phyloP scores from a whole-genome alignment of 1,140 invertebrate genomes.

The Bombus breviceps region DNA sequence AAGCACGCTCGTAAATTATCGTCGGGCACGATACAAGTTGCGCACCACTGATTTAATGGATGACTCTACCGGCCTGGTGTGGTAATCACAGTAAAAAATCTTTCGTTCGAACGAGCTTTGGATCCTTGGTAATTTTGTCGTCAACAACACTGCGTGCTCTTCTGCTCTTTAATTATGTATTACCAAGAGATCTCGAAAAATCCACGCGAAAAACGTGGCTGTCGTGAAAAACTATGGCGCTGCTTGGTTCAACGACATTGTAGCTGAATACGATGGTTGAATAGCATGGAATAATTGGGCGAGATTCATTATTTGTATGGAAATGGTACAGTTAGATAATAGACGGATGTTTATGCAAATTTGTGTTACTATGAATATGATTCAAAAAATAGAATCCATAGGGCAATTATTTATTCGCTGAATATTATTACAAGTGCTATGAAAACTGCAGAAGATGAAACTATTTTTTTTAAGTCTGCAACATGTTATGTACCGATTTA shows the following conservation, averaged over 20 bases:
- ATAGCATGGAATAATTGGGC: not conserved
- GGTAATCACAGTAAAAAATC: constrained; percentile 23
- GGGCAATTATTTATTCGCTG: no score
- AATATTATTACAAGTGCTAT: not conserved
- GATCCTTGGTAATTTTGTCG: constrained; percentile 16
- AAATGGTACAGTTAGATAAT: not conserved
- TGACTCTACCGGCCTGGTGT: constrained; percentile 5
- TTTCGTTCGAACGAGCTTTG: constrained; percentile 5
- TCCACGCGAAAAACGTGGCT: not conserved
- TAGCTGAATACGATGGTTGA: not conserved
- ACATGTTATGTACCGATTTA: not conserved
- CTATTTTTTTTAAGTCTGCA: not conserved
- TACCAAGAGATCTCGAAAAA: constrained; percentile 1
- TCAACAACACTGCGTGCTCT: not conserved
- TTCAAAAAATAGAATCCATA: not conserved
- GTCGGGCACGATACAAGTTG: constrained; percentile 2
- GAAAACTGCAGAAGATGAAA: not conserved
- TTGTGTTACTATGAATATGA: not conserved
- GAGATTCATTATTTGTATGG: not conserved
- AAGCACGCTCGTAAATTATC: constrained; percentile 40
- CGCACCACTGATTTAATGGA: constrained; percentile 39
- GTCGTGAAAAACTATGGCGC: not conserved
- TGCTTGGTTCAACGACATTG: not conserved
- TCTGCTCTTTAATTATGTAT: constrained; percentile 19
- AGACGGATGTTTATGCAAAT: not conserved